These are phyloP conservation scores for Pterois miles DNA, from an alignment of 2,797 vertebrate genomes.

Conservation along the genomic window DNA sequence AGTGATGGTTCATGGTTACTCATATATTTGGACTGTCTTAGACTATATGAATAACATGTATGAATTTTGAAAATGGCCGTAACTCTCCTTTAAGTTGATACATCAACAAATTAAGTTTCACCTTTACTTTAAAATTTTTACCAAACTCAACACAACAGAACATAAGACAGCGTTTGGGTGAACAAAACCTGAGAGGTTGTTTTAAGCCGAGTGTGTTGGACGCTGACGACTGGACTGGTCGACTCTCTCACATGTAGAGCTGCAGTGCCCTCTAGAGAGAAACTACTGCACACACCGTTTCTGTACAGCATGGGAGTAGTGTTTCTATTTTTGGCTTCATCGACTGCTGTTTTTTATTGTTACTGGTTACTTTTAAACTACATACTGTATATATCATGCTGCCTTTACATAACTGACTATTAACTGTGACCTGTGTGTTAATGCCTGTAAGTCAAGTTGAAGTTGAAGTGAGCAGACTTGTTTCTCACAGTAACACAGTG, in stretches of 20 bases:
- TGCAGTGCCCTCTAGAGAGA: conserved; percentile 61
- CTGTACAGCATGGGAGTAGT: not conserved
- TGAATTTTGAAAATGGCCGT: no score
- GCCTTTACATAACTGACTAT: not conserved
- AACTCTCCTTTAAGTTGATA: not conserved
- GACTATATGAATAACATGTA: no score
- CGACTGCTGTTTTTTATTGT: not conserved
- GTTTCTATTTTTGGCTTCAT: not conserved
- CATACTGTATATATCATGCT: not conserved
- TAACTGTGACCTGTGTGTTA: not conserved
- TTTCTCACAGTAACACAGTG: not conserved
- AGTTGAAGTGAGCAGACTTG: not conserved
- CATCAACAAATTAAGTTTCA: not conserved
- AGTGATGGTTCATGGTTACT: no score
- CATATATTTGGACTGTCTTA: no score
- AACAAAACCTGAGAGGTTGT: not conserved
- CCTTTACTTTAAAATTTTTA: not conserved
- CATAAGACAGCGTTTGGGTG: not conserved
- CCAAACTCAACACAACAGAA: not conserved
- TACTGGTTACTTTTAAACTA: not conserved
- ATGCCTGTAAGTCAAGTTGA: not conserved
- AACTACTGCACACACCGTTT: not conserved
- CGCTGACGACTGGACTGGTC: no score
- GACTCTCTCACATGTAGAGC: conserved; percentile 1
- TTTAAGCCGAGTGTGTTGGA: not conserved